A percentile compares a stretch with the other conserved stretches of the same genome.
Conservation (phyloP, 2,888 invertebrate species). For the Lamellibrachia columna region DNA sequence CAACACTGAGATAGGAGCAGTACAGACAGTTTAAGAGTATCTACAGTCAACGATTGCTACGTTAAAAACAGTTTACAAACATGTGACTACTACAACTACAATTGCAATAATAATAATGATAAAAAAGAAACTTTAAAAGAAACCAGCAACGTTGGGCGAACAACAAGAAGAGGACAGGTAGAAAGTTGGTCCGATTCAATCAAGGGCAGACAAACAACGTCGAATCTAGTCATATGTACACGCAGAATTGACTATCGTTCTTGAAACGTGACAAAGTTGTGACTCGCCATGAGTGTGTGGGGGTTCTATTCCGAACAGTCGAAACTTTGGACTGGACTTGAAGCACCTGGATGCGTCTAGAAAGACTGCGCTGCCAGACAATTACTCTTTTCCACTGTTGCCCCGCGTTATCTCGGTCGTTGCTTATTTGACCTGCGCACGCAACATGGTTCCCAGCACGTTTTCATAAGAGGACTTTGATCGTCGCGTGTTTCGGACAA, state of each 20-base stretch:
- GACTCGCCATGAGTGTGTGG: not conserved
- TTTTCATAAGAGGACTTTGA: slow-evolving; percentile 3
- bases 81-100: no score
- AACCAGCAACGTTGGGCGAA: not conserved
- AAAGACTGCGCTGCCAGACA: not conserved
- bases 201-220: not conserved
- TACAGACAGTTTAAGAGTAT: no score
- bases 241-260: not conserved
- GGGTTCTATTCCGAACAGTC: not conserved
- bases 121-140: not conserved
- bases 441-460: not conserved
- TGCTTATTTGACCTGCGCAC: not conserved
- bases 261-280: not conserved
- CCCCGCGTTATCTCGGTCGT: not conserved
- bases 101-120: no score
- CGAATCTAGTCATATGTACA: not conserved
- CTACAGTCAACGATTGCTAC: no score
- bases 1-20: not conserved
- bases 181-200: no score
- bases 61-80: no score
- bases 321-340: not conserved
- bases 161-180: no score
- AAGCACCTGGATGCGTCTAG: not conserved
- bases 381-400: not conserved
- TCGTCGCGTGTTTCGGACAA: not conserved